These are phyloP conservation scores for Camponotus vicinus DNA, from an alignment of 1,140 invertebrate species.

Conservation along the genomic window DNA sequence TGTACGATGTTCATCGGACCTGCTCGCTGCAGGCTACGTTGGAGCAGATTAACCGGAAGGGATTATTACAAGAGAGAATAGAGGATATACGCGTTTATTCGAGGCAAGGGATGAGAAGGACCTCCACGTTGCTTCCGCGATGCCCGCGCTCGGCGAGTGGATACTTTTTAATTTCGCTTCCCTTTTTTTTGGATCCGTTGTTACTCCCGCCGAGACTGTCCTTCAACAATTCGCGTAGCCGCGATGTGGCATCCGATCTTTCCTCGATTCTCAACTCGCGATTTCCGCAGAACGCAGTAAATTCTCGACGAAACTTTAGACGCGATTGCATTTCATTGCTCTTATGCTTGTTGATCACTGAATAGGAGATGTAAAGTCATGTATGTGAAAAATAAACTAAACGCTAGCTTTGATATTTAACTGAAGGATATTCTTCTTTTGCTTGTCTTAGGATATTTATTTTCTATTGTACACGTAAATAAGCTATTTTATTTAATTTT, in stretches of 20 bases:
- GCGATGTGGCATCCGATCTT: constrained; percentile 62
- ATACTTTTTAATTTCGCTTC: constrained; percentile 79
- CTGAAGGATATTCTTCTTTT: background rate
- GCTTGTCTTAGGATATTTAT: background rate
- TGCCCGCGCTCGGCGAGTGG: constrained; percentile 50
- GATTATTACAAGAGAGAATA: constrained; percentile 79
- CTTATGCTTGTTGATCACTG: background rate
- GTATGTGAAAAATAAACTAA: background rate
- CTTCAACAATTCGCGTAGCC: constrained; percentile 63
- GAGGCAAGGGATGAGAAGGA: constrained; percentile 78
- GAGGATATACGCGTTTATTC: constrained; percentile 78
- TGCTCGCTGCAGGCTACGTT: constrained; percentile 77
- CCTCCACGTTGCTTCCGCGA: constrained; percentile 64
- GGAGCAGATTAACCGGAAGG: constrained; percentile 83
- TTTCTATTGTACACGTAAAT: background rate
- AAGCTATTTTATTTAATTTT: background rate
- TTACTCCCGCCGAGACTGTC: constrained; percentile 50
- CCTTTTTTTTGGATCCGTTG: constrained; percentile 22
- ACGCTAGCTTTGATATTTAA: background rate
- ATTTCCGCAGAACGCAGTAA: constrained; percentile 1
- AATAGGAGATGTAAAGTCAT: background rate
- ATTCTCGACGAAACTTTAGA: background rate
- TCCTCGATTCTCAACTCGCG: constrained; percentile 47
- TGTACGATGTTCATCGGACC: constrained; percentile 73
- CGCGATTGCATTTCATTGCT: background rate